A percentile compares a stretch with the other conserved stretches of the same genome.
These are phyloP conservation scores for Saccostrea echinata DNA, from an alignment of 1,140 invertebrate genomes.

Conservation along the genomic window DNA sequence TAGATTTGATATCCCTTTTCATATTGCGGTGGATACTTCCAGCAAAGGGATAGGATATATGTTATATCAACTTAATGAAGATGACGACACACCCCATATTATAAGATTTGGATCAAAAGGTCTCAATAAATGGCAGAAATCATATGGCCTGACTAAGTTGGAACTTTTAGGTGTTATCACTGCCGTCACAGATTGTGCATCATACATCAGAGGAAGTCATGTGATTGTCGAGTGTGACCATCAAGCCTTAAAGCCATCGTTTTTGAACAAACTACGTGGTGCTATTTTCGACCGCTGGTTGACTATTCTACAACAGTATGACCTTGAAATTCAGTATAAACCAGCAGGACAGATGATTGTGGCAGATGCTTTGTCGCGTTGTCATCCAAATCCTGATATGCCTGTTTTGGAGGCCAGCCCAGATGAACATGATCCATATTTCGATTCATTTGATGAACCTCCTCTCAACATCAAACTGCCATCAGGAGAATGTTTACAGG, in stretches of 20 bases:
- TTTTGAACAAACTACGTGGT: slow-evolving; percentile 50
- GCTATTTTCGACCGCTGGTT: slow-evolving; percentile 58
- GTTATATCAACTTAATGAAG: slow-evolving; percentile 55
- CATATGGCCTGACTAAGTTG: slow-evolving; percentile 56
- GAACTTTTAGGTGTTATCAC: slow-evolving; percentile 57
- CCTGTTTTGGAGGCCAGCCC: no score
- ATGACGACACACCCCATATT: neutral
- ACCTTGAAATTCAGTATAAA: slow-evolving; percentile 55
- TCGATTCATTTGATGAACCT: no score
- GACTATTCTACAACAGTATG: slow-evolving; percentile 55
- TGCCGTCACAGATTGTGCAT: slow-evolving; percentile 50
- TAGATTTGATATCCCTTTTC: slow-evolving; percentile 46
- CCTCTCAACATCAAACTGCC: no score
- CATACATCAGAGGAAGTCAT: slow-evolving; percentile 49
- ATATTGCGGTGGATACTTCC: slow-evolving; percentile 51
- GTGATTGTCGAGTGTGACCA: slow-evolving; percentile 57
- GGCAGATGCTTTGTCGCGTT: no score
- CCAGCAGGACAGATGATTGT: slow-evolving; percentile 50
- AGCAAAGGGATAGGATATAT: slow-evolving; percentile 56
- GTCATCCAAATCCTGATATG: no score
- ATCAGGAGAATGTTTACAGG: no score
- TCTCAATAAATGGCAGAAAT: slow-evolving; percentile 51
- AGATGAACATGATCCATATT: no score
- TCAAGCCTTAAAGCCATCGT: slow-evolving; percentile 51
- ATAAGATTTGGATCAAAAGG: slow-evolving; percentile 53